Evolutionary conservation across 2,888 invertebrate genomes (phyloP).

Genomic region (Sturmia bella): DNA sequence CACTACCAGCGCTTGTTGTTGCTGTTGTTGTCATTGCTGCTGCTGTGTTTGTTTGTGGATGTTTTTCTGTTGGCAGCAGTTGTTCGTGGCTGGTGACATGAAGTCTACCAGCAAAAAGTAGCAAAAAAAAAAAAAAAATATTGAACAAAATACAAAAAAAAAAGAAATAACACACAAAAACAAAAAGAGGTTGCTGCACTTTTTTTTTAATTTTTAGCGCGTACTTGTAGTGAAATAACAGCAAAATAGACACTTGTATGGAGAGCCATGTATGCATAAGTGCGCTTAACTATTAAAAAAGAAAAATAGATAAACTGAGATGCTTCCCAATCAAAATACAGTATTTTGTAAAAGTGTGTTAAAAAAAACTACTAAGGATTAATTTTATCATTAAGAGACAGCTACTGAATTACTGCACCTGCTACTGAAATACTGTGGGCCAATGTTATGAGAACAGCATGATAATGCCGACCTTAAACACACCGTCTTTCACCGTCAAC

Average conservation of each 20-base stretch:
- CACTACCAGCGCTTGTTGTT: neutral
- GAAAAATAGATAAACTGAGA: no score
- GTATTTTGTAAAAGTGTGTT: no score
- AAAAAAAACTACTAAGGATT: no score
- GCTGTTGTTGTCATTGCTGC: slow-evolving; percentile 3
- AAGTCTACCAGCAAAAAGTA: slow-evolving; percentile 58
- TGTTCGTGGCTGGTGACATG: slow-evolving; percentile 54
- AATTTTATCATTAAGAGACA: no score
- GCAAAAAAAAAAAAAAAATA: slow-evolving; percentile 41
- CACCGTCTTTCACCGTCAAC: no score
- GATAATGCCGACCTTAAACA: no score
- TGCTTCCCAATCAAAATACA: no score
- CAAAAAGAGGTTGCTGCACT: slow-evolving; percentile 58
- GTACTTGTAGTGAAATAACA: slow-evolving; percentile 49
- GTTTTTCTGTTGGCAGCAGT: slow-evolving; percentile 27
- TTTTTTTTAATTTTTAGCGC: slow-evolving; percentile 41
- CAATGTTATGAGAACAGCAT: no score
- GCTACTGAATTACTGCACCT: no score
- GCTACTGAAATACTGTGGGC: no score
- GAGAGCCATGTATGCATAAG: neutral
- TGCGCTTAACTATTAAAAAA: no score
- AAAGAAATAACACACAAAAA: slow-evolving; percentile 11
- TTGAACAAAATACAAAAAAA: slow-evolving; percentile 19
- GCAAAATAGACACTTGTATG: neutral
- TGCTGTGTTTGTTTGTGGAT: slow-evolving; percentile 32